Base-by-base conservation (phyloP, 2,888 invertebrate genomes). In the Chymomyza procnemis region DNA sequence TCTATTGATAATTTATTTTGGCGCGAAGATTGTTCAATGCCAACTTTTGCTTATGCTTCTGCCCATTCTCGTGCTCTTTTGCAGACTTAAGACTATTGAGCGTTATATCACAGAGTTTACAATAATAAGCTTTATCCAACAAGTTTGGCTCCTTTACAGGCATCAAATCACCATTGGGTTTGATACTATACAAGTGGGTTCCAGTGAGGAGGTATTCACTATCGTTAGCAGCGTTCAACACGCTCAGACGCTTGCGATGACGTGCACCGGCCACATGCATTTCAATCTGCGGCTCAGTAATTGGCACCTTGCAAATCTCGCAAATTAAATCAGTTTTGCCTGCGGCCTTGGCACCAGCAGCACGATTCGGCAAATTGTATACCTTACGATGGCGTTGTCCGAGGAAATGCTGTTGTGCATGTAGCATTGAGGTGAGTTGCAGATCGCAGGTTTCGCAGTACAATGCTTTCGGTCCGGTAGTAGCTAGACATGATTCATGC, bases 81-180 rank as follows among this genome's bases (percentile, higher is more conserved):
- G 73, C 81, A 21, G 84, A 83, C 75, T 83, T 83, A 41, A 76
- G 16, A 41, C 85, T 85, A 50, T 83, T 83, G 18, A 83, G 63
- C 47, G 79, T 73, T 8, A 73, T 64, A 62, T 81, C 71, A 71
- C 83, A 83, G 3, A 81, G 61, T 64, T 75, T 74, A 47, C 83
- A 83, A 41, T 74, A 85, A 60, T 46, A 83, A 34, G 69, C 61
- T 18, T 73, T 73, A 59, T 67, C n/a, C n/a, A n/a, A n/a, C n/a
- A 57, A n/a, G 41, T 73, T 67, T 14, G 9, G 47, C 16, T 71
- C 81, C 18, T 75, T 79, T 2, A 85, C 61, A 0, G 84, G 78
- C 3, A 59, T 57, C 61, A 83, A 22, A 2, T 66, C 48, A 1
- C 84, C 82, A 22, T 74, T 71, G 6, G 64, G 41, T 46, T 68